Evolutionary conservation across 1,140 invertebrate genomes (phyloP), one percentile per base, ranked within the genome.

Genomic region (Halictus rubicundus): DNA sequence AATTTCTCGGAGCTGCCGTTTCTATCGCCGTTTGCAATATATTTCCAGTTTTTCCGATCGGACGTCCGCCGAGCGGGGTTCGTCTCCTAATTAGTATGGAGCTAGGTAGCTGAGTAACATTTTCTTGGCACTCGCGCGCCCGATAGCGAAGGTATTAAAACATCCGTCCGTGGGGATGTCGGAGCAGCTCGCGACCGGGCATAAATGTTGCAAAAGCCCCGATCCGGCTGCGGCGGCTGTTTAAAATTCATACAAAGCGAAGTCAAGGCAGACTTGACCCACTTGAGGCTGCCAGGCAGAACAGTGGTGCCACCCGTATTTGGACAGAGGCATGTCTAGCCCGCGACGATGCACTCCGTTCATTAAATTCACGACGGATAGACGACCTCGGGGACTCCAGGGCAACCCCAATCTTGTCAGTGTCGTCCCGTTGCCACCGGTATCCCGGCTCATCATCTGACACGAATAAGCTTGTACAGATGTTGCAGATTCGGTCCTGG

Each of bases 221-320:
- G 14, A 57, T 75, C 66, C 65, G 69, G 65, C 74, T 69, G 57
- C 61, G 32, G 14, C 52, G n/a, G 37, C 73, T 27, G 42, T 70
- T 77, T 77, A 70, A 77, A 77, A 77, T 77, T 77, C 66, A 77
- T 70, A 70, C 74, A 32, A 61, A 76, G 65, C 54, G 39, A 12
- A 70, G 57, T 16, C 57, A 70, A 61, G 74, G 66, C 74, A 77
- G 66, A 14, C 65, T 32, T 77, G 74, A 77, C 66, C 74, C 57
- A 77, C 54, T 77, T 69, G 16, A 69, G 25, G 27, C 49, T 42
- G 63, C 14, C 68, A 57, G 46, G 27, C 27, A 37, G 10, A 68
- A 68, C 64, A 68, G 21, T 57, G 74, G n/a, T 21, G 21, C 6
- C 54, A 2, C 16, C 72, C 72, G 61, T 70, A 77, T 77, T 77